phyloP scores from a whole-genome alignment of 1,140 invertebrate species.

The Calliphora vicina region DNA sequence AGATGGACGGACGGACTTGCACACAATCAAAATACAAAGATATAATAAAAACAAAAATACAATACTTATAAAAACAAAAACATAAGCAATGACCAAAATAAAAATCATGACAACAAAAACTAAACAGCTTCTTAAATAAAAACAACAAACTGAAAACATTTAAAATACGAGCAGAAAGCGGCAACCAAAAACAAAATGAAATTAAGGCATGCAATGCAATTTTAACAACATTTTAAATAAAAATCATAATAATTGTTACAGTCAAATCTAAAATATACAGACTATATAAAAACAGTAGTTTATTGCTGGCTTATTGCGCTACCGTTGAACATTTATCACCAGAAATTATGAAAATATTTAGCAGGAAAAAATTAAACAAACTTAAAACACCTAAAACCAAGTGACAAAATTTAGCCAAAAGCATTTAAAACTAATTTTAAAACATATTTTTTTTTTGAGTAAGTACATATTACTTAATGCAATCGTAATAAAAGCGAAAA shows the following conservation, averaged over 20 bases:
- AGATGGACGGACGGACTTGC: neutral
- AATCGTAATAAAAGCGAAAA: neutral
- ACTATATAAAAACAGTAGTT: neutral
- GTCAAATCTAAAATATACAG: neutral
- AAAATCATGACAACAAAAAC: neutral
- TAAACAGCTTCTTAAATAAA: neutral
- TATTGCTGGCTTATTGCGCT: neutral
- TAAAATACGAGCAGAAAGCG: neutral
- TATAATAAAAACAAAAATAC: neutral
- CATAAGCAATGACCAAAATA: slow-evolving; percentile 5
- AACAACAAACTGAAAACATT: neutral
- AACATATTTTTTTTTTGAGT: neutral
- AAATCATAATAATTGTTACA: neutral
- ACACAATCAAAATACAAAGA: neutral
- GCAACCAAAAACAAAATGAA: neutral
- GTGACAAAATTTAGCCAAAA: slow-evolving; percentile 6
- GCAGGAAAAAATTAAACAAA: neutral
- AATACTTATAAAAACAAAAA: neutral
- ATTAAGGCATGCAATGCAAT: slow-evolving; percentile 5
- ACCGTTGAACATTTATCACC: neutral
- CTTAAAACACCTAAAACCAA: neutral
- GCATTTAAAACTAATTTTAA: neutral
- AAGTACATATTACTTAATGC: neutral
- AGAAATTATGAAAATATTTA: slow-evolving; percentile 5
- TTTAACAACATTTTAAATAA: neutral